These are phyloP conservation scores for Crotalus helleri DNA, from an alignment of 2,113 vertebrate genomes.

Conservation along the genomic window DNA sequence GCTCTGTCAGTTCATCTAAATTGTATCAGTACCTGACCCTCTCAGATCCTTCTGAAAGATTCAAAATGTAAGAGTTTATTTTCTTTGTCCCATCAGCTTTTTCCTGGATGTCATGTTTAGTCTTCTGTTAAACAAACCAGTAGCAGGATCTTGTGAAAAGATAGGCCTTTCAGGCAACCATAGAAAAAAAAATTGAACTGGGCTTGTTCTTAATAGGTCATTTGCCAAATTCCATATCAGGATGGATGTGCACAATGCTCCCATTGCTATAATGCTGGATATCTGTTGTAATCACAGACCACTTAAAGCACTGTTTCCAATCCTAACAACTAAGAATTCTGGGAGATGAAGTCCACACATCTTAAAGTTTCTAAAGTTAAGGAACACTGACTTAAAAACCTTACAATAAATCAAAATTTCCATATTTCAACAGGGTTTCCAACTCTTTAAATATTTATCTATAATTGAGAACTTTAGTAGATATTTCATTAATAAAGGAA, in stretches of 20 bases:
- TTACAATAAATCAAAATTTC: background rate
- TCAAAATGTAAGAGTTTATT: background rate
- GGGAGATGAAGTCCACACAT: too few species aligned
- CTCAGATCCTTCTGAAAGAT: background rate
- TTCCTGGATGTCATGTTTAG: background rate
- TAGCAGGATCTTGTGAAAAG: background rate
- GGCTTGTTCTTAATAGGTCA: background rate
- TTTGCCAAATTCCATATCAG: background rate
- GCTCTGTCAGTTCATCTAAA: background rate
- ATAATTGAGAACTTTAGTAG: background rate
- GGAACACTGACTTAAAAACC: background rate
- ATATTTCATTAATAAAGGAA: background rate
- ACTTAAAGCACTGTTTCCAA: background rate
- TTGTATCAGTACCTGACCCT: background rate
- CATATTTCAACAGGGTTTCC: background rate
- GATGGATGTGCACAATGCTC: background rate
- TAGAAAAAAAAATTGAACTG: background rate
- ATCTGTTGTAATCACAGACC: background rate
- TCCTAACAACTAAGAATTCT: too few species aligned
- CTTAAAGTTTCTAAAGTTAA: background rate
- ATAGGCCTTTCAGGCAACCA: background rate
- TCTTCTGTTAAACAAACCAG: background rate
- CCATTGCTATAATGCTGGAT: background rate
- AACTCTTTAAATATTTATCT: background rate
- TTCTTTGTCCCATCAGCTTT: background rate